These are phyloP conservation scores for Pterocles gutturalis DNA, from an alignment of 2,113 vertebrate genomes.

Conservation along the genomic window DNA sequence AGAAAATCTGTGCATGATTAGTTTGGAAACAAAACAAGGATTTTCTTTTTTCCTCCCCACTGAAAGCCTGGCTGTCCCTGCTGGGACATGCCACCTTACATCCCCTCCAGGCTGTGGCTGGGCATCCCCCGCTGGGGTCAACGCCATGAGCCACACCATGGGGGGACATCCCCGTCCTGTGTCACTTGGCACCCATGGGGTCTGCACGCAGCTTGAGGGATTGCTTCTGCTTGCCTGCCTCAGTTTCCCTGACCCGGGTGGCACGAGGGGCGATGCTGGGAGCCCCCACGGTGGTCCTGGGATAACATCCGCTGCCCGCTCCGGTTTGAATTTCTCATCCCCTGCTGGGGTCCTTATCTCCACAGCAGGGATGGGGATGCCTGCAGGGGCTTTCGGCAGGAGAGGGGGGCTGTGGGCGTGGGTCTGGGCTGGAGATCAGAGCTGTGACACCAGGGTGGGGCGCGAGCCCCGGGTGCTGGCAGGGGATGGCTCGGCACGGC, in stretches of 20 bases:
- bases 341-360: background rate
- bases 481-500: background rate
- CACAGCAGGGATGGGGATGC: rapidly evolving
- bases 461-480: background rate
- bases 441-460: background rate
- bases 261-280: rapidly evolving
- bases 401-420: rapidly evolving
- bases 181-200: background rate
- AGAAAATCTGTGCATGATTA: rapidly evolving
- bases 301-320: rapidly evolving
- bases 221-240: background rate
- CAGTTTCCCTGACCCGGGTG: background rate
- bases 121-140: background rate
- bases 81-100: rapidly evolving
- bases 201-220: background rate
- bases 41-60: background rate
- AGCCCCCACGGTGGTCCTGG: background rate
- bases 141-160: rapidly evolving
- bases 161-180: background rate
- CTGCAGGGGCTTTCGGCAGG: background rate
- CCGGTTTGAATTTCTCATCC: background rate
- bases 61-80: background rate
- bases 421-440: background rate
- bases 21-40: rapidly evolving
- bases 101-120: background rate